Evolutionary conservation across 2,888 invertebrate species (phyloP).

Genomic region (Eupeodes latifasciatus): DNA sequence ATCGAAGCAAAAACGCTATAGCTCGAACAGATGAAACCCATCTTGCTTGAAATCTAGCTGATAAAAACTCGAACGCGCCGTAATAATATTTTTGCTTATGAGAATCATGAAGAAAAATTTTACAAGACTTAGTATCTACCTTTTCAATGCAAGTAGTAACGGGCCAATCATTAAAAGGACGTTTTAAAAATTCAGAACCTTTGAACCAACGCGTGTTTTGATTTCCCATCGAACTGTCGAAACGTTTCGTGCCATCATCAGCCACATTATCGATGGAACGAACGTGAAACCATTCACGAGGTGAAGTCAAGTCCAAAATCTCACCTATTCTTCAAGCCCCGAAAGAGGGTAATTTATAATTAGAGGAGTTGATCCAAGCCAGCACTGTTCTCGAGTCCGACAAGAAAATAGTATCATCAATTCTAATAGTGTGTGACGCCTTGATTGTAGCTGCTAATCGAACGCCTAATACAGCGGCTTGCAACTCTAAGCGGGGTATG

Average conservation of each 20-base stretch:
- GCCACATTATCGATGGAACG: slow-evolving; percentile 47
- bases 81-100: neutral
- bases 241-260: slow-evolving; percentile 40
- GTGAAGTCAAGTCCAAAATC: slow-evolving; percentile 19
- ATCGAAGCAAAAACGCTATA: neutral
- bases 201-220: slow-evolving; percentile 18
- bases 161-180: slow-evolving; percentile 1
- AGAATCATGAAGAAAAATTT: neutral
- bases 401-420: slow-evolving; percentile 1
- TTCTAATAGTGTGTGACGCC: slow-evolving; percentile 18
- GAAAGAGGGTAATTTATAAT: slow-evolving; percentile 24
- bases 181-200: slow-evolving; percentile 4
- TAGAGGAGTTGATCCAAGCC: slow-evolving; percentile 32
- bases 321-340: slow-evolving; percentile 35
- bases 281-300: slow-evolving; percentile 24
- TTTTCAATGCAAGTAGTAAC: neutral
- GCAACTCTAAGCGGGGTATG: slow-evolving; percentile 9
- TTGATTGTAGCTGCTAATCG: neutral
- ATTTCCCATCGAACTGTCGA: neutral
- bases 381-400: slow-evolving; percentile 44
- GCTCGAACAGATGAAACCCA: slow-evolving; percentile 23
- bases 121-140: neutral
- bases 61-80: neutral
- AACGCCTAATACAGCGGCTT: slow-evolving; percentile 17
- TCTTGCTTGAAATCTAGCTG: slow-evolving; percentile 9